phyloP scores from a whole-genome alignment of 2,888 invertebrate genomes.

The Andrena praecox region DNA sequence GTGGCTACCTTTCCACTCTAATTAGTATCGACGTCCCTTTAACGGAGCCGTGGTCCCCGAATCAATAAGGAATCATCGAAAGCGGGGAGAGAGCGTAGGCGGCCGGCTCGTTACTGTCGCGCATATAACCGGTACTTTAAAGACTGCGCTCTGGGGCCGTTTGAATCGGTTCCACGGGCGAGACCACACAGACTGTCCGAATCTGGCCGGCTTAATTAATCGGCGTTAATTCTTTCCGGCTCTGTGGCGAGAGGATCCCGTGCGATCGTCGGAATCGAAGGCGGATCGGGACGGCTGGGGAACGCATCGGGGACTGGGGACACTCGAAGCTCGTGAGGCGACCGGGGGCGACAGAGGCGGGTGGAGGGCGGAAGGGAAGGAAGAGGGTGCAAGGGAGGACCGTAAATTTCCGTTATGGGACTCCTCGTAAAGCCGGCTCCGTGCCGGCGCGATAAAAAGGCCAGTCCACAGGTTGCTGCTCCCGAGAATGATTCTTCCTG shows the following conservation, averaged over 20 bases:
- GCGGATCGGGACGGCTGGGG: constrained; percentile 26
- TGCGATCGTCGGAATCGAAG: constrained; percentile 17
- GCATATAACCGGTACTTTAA: constrained; percentile 54
- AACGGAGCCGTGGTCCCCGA: constrained; percentile 24
- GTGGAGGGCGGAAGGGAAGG: constrained; percentile 49
- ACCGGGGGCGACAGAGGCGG: constrained; percentile 3
- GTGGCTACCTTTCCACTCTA: constrained; percentile 13
- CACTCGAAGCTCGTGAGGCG: not conserved
- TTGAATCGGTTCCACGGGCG: constrained; percentile 28
- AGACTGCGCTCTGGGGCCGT: constrained; percentile 25
- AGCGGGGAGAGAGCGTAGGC: constrained; percentile 45
- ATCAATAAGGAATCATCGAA: constrained; percentile 51
- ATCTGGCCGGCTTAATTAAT: constrained; percentile 71
- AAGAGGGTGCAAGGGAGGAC: constrained; percentile 60
- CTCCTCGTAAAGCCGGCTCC: constrained; percentile 75
- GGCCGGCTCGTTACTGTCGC: constrained; percentile 56
- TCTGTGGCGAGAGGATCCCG: constrained; percentile 32
- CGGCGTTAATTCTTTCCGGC: constrained; percentile 72
- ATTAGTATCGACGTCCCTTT: constrained; percentile 36
- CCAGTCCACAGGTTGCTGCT: constrained; percentile 75
- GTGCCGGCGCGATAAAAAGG: constrained; percentile 74
- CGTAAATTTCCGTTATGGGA: constrained; percentile 76
- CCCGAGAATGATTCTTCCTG: constrained; percentile 63
- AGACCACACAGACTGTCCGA: constrained; percentile 70
- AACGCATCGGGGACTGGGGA: constrained; percentile 12